Evolutionary conservation across 2,113 vertebrate species (phyloP), one percentile per base, ranked within the genome.

Genomic region (Chaetorhynchus papuensis): DNA sequence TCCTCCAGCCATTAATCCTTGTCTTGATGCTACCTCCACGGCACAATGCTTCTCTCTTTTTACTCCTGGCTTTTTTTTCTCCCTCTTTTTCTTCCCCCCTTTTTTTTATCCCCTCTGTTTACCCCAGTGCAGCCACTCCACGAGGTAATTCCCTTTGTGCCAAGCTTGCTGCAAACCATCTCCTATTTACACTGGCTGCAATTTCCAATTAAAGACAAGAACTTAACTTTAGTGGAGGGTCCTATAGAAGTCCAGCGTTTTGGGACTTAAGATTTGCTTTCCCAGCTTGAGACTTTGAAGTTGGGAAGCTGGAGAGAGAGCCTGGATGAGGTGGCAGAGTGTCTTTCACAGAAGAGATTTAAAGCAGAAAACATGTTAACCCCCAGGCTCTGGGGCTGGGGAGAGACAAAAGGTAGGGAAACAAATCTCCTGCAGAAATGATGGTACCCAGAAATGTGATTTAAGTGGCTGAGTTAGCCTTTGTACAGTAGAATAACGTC

Each of bases 131-230:
- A 80, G 96, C 96, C 91, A 94, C 94, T 97, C 69, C n/a, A 94
- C 87, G n/a, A 96, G 86, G 91, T 96, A 98, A 98, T 97, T 97
- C 96, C 83, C 89, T 97, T 97, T 97, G 94, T 96, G 75, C n/a
- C 64, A 35, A 80, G 57, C 95, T 95, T 83, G 89, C 83, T n/a
- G 52, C 89, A 82, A 86, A 85, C 94, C n/a, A 94, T 85, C 93
- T 94, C 92, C 91, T 95, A 95, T 95, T 98, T 97, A 91, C 74
- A 83, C 76, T 89, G 93, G 33, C 94, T 85, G 83, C 87, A 95
- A 94, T 96, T 97, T 97, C 94, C 97, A 97, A 96, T 96, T 97
- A 97, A 96, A 71, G 83, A 95, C 93, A 87, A 96, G 94, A 97
- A 91, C 94, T 96, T 85, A 94, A 94, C 70, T 96, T 97, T 18